These are phyloP conservation scores for Chrysolina oricalcia DNA, from an alignment of 2,888 invertebrate species.

Conservation along the genomic window DNA sequence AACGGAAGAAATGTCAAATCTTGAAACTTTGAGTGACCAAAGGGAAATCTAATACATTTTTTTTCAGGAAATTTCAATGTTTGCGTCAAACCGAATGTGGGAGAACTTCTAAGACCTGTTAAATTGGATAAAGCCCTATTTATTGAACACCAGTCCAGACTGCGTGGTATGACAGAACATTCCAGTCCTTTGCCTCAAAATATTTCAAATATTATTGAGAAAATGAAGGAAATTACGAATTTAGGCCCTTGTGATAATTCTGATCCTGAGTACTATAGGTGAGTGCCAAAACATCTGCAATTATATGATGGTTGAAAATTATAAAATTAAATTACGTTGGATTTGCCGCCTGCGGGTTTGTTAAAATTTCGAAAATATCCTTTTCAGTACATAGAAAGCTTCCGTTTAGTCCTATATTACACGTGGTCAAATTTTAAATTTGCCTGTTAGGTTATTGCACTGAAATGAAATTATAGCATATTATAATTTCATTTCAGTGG, in stretches of 20 bases:
- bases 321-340: neutral
- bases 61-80: slow-evolving; percentile 76
- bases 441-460: too few relatives aligned
- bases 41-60: neutral
- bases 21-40: too few relatives aligned
- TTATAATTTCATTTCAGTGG: too few relatives aligned
- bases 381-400: too few relatives aligned
- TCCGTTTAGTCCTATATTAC: too few relatives aligned
- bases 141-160: slow-evolving; percentile 81
- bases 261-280: slow-evolving; percentile 65
- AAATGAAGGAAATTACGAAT: slow-evolving; percentile 86
- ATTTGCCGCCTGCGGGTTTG: too few relatives aligned
- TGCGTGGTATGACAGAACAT: slow-evolving; percentile 95
- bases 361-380: too few relatives aligned
- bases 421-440: too few relatives aligned
- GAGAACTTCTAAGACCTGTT: slow-evolving; percentile 90
- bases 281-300: slow-evolving; percentile 33
- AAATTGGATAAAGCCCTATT: slow-evolving; percentile 83
- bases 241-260: slow-evolving; percentile 77
- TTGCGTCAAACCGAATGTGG: slow-evolving; percentile 86
- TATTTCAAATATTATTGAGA: slow-evolving; percentile 66
- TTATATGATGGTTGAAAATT: neutral
- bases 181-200: slow-evolving; percentile 69
- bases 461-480: too few relatives aligned
- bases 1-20: too few relatives aligned